Evolutionary conservation across 2,113 vertebrate species (phyloP).

Genomic region (Addax nasomaculatus): DNA sequence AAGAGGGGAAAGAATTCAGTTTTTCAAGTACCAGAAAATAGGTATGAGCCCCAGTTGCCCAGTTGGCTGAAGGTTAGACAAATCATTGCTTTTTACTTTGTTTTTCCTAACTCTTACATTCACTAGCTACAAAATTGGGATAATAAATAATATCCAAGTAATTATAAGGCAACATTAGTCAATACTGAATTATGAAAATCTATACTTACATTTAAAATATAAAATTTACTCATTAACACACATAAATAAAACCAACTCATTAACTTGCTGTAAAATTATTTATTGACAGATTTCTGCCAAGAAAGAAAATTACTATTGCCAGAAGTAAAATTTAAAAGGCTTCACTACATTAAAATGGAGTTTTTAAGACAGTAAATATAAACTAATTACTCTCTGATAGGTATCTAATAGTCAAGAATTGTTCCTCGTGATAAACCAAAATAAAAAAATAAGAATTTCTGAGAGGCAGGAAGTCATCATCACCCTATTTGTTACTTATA

Average conservation of each 20-base stretch:
- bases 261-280: background rate
- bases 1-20: background rate
- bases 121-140: background rate
- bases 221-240: background rate
- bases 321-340: background rate
- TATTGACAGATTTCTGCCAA: background rate
- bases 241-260: background rate
- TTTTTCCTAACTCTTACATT: background rate
- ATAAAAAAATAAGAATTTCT: background rate
- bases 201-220: background rate
- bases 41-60: rapidly evolving
- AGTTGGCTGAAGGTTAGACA: background rate
- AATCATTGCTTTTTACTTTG: background rate
- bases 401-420: background rate
- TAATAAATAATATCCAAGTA: background rate
- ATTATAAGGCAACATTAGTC: background rate
- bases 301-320: background rate
- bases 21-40: background rate
- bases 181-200: background rate
- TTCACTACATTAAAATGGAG: background rate
- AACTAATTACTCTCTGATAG: background rate
- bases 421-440: background rate
- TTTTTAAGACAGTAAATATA: background rate
- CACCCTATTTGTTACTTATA: background rate
- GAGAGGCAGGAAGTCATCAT: background rate